Evolutionary conservation across 92 coral and sea anemone species (phyloP).

Genomic region (Palythoa grandiflora): DNA sequence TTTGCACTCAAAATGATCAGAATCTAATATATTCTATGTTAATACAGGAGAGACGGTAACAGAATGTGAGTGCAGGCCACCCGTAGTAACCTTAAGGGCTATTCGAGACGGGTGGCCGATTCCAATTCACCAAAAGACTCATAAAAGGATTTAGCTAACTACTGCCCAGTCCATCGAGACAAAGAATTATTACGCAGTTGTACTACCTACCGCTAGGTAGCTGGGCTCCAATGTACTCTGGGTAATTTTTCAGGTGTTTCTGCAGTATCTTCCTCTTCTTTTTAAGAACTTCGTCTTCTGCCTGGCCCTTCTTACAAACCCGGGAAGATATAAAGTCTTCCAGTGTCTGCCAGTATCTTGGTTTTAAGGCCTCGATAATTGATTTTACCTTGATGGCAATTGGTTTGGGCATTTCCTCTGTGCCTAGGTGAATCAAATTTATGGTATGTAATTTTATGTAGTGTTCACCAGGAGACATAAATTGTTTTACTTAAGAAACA

Average conservation of each 20-base stretch:
- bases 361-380: conserved; percentile 23
- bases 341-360: conserved; percentile 23
- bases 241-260: neutral
- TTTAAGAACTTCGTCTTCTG: conserved; percentile 6
- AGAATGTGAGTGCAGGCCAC: too few relatives aligned
- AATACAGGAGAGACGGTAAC: too few relatives aligned
- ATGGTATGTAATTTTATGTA: too few relatives aligned
- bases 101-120: too few relatives aligned
- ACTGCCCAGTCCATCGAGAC: neutral
- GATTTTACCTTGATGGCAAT: neutral
- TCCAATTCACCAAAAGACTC: too few relatives aligned
- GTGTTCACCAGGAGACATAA: neutral
- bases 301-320: neutral
- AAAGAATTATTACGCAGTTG: neutral
- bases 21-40: too few relatives aligned
- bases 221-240: neutral
- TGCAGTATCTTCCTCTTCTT: conserved; percentile 11
- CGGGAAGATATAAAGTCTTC: conserved; percentile 20
- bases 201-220: conserved; percentile 1
- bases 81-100: too few relatives aligned
- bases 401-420: neutral
- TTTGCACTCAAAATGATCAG: too few relatives aligned
- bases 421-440: neutral
- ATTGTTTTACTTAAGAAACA: neutral
- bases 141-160: neutral